Evolutionary conservation across 2,113 vertebrate species (phyloP).

Genomic region (Rhizomys pruinosus): DNA sequence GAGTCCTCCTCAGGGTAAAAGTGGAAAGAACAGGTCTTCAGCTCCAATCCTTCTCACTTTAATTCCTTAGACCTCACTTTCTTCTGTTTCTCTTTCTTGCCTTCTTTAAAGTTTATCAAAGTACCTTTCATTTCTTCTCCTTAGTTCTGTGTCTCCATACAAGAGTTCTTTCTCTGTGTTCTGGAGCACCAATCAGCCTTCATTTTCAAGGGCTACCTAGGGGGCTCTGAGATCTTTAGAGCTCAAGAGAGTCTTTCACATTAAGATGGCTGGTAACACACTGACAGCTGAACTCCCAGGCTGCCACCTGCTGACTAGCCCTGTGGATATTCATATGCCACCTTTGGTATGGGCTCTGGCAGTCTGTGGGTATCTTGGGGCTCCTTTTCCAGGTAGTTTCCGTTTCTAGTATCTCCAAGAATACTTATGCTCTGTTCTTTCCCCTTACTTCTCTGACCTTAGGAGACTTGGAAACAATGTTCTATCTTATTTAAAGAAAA

Average conservation of each 20-base stretch:
- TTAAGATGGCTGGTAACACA: not conserved
- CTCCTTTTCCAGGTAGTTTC: not conserved
- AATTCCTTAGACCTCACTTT: not conserved
- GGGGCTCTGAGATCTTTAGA: not conserved
- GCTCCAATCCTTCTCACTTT: not conserved
- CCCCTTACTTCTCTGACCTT: not conserved
- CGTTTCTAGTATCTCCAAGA: not conserved
- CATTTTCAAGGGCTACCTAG: not conserved
- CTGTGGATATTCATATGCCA: not conserved
- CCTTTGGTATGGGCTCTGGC: not conserved
- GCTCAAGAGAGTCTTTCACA: not conserved
- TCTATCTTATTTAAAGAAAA: not conserved
- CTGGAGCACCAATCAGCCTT: not conserved
- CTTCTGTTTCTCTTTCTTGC: slow-evolving; percentile 23
- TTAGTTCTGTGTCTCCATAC: not conserved
- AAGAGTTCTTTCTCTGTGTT: not conserved
- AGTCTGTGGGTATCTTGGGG: not conserved
- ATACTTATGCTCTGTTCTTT: not conserved
- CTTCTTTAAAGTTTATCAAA: slow-evolving; percentile 24
- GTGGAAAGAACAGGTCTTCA: not conserved
- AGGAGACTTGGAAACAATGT: slow-evolving; percentile 1
- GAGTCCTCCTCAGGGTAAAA: not conserved
- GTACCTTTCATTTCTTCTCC: not conserved
- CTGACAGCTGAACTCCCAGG: not conserved
- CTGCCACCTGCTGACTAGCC: not conserved